phyloP scores from a whole-genome alignment of 1,140 invertebrate genomes.

The Drosophila funebris region DNA sequence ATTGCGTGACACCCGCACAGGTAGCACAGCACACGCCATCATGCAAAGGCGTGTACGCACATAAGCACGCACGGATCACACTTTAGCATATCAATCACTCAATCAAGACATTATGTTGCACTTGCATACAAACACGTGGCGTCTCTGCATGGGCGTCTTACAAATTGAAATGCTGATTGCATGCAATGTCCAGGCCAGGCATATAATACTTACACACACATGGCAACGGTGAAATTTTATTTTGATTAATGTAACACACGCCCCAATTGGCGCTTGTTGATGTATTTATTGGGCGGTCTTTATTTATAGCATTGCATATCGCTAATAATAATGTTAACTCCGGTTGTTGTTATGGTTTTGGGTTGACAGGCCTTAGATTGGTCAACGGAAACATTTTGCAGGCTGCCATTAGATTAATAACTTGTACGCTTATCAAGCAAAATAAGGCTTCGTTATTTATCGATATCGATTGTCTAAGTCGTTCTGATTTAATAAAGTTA shows the following conservation, averaged over 20 bases:
- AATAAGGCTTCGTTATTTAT: neutral
- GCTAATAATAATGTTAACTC: conserved; percentile 46
- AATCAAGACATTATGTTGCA: conserved; percentile 31
- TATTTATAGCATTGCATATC: conserved; percentile 49
- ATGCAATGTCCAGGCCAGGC: conserved; percentile 14
- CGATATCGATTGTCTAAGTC: neutral
- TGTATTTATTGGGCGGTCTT: conserved; percentile 54
- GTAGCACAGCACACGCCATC: neutral
- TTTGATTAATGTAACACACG: conserved; percentile 65
- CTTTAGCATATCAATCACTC: conserved; percentile 49
- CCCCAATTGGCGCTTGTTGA: conserved; percentile 56
- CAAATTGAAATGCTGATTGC: conserved; percentile 40
- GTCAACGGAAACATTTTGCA: conserved; percentile 14
- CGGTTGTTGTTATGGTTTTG: conserved; percentile 13
- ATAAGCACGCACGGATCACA: conserved; percentile 6
- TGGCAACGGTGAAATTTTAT: conserved; percentile 44
- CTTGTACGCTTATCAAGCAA: neutral
- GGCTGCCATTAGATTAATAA: neutral
- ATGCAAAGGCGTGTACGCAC: conserved; percentile 2
- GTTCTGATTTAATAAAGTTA: neutral
- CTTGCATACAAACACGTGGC: neutral
- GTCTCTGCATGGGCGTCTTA: conserved; percentile 33
- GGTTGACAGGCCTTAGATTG: conserved; percentile 21
- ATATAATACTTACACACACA: neutral
- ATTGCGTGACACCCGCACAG: conserved; percentile 13